A percentile compares a stretch with the other conserved stretches of the same genome.
These are phyloP conservation scores for Leptobrachium leishanense DNA, from an alignment of 2,113 vertebrate genomes.

Conservation along the genomic window DNA sequence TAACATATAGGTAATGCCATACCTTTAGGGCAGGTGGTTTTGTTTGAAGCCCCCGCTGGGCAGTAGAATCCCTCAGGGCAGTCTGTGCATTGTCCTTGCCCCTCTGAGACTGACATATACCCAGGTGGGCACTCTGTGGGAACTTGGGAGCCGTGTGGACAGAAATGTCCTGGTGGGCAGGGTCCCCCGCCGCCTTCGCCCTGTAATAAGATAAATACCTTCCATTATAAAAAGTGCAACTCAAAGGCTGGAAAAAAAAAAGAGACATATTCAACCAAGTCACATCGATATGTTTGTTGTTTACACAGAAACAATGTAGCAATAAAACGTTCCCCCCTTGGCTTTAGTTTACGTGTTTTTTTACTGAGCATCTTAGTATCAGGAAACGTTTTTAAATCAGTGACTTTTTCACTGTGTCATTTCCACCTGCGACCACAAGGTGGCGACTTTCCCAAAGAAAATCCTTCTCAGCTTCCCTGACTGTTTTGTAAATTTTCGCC, in stretches of 20 bases:
- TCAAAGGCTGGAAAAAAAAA: no score
- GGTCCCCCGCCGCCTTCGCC: constrained; percentile 58
- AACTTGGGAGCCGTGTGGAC: constrained; percentile 67
- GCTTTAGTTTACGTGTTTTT: no score
- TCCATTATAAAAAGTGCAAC: not conserved
- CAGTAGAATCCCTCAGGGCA: constrained; percentile 65
- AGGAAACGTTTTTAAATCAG: no score
- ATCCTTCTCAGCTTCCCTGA: no score
- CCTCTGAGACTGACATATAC: constrained; percentile 65
- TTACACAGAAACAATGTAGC: not conserved
- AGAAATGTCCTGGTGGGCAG: constrained; percentile 77
- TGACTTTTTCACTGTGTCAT: no score
- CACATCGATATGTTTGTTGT: no score
- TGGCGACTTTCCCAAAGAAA: no score
- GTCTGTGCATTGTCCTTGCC: constrained; percentile 47
- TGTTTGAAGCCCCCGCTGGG: constrained; percentile 41
- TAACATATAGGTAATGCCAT: constrained; percentile 10
- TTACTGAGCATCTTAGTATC: no score
- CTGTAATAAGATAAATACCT: constrained; percentile 37
- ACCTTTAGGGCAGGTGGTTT: constrained; percentile 55
- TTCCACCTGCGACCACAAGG: no score
- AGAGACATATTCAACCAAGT: no score
- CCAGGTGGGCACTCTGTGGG: constrained; percentile 76
- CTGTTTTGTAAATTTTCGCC: no score
- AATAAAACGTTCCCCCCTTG: not conserved